These are phyloP conservation scores for Noctua pronuba DNA, from an alignment of 2,888 invertebrate species.

Conservation along the genomic window DNA sequence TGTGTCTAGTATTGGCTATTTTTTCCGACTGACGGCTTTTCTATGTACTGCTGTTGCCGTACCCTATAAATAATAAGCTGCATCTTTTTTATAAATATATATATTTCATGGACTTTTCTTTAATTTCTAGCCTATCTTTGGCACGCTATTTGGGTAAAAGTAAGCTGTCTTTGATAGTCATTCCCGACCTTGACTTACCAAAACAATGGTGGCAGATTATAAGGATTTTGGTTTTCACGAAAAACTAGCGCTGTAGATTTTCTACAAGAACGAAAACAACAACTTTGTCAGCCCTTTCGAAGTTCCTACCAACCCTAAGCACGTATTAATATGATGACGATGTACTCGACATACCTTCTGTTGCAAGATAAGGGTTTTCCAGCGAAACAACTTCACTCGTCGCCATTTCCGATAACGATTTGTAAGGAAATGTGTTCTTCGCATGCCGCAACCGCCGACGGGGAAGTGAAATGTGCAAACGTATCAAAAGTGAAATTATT, in stretches of 20 bases:
- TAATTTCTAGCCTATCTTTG: not conserved
- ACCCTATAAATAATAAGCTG: not conserved
- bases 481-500: slow-evolving; percentile 50
- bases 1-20: no score
- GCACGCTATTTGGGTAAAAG: no score
- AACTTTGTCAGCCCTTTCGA: not conserved
- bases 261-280: not conserved
- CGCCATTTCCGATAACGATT: slow-evolving; percentile 83
- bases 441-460: slow-evolving; percentile 37
- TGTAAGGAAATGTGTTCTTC: slow-evolving; percentile 79
- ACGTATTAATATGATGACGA: slow-evolving; percentile 58
- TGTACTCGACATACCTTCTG: slow-evolving; percentile 79
- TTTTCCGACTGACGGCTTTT: not conserved
- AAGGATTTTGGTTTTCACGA: not conserved
- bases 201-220: not conserved
- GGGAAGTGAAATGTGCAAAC: slow-evolving; percentile 48
- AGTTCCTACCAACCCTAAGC: slow-evolving; percentile 37
- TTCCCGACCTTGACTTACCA: not conserved
- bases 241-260: not conserved
- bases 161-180: not conserved
- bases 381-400: slow-evolving; percentile 78
- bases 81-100: not conserved
- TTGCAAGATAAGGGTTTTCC: slow-evolving; percentile 80
- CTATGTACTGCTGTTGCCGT: not conserved
- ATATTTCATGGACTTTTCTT: not conserved